Conservation (phyloP, 1,140 invertebrate species). For the Popillia japonica region DNA sequence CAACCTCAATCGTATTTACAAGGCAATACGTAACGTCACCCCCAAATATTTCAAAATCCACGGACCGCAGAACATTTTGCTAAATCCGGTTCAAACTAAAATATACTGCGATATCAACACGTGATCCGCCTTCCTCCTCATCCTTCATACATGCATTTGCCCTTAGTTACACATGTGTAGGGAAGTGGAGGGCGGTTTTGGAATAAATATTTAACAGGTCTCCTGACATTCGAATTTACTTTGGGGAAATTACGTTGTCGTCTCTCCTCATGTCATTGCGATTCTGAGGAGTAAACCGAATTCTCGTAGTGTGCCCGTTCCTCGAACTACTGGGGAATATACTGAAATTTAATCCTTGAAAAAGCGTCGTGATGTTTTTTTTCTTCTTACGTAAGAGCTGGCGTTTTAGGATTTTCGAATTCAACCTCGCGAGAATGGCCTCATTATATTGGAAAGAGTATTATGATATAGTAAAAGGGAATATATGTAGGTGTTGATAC, state of each 20-base stretch:
- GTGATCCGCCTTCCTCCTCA: not conserved
- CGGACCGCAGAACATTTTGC: not conserved
- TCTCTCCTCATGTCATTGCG: not conserved
- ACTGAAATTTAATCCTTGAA: no score
- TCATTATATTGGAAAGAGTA: no score
- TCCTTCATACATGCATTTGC: not conserved
- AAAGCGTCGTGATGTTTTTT: no score
- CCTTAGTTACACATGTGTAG: constrained; percentile 1
- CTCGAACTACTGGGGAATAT: no score
- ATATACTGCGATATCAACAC: constrained; percentile 4
- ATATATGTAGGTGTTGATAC: no score
- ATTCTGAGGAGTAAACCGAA: not conserved
- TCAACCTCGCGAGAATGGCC: no score
- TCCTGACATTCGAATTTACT: not conserved
- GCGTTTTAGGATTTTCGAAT: no score
- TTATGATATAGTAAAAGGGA: no score
- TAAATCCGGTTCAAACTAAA: constrained; percentile 4
- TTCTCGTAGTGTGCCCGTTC: not conserved
- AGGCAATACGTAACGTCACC: no score
- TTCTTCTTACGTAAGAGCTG: no score
- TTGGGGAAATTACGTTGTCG: not conserved
- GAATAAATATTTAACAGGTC: constrained; percentile 11
- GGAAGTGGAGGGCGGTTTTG: constrained; percentile 6
- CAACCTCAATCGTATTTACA: no score
- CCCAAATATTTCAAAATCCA: not conserved